Evolutionary conservation across 2,888 invertebrate genomes (phyloP).

Genomic region (Chrysotoxum bicinctum): DNA sequence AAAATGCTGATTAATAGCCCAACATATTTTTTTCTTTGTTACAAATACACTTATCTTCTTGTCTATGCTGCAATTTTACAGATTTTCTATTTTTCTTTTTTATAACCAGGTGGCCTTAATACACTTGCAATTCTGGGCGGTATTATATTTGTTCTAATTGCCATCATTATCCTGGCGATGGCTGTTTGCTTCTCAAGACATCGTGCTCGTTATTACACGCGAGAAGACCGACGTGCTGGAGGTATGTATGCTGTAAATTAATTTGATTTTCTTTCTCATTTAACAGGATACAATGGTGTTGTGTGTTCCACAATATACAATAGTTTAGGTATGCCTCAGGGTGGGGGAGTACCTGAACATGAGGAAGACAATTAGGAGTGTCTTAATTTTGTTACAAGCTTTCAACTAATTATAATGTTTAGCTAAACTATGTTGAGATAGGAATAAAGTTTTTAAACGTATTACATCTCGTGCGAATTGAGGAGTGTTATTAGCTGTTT

Average conservation of each 20-base stretch:
- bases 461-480: neutral
- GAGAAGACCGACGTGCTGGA: slow-evolving; percentile 85
- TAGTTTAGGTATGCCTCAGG: neutral
- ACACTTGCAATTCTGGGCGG: slow-evolving; percentile 81
- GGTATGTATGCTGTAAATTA: slow-evolving; percentile 63
- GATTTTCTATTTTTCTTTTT: neutral
- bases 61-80: slow-evolving; percentile 24
- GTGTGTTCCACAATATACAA: neutral
- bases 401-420: slow-evolving; percentile 14
- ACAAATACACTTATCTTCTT: slow-evolving; percentile 8
- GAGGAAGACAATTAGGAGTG: neutral
- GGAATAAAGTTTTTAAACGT: neutral
- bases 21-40: slow-evolving; percentile 4
- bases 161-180: slow-evolving; percentile 80
- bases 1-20: slow-evolving; percentile 59
- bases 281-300: neutral
- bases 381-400: slow-evolving; percentile 8
- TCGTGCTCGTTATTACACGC: slow-evolving; percentile 89
- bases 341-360: neutral
- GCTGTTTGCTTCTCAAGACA: slow-evolving; percentile 85
- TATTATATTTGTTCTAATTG: slow-evolving; percentile 80
- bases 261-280: slow-evolving; percentile 32
- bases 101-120: slow-evolving; percentile 83
- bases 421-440: neutral
- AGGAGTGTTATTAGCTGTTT: slow-evolving; percentile 9